Evolutionary conservation across 2,888 invertebrate species (phyloP).

Genomic region (Heliconius erato): DNA sequence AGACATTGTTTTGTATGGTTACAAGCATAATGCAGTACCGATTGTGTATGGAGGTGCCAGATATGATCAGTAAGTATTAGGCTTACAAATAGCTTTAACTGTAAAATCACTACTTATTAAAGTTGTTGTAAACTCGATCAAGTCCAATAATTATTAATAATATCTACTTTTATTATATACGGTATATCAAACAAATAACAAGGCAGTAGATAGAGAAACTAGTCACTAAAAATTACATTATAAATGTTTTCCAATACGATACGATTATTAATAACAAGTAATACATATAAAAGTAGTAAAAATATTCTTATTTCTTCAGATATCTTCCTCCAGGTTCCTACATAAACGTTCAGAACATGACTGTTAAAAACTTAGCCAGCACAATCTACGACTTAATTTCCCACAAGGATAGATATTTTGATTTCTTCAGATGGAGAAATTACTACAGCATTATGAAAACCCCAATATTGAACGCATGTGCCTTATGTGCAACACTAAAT

Average conservation of each 20-base stretch:
- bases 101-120: too few species aligned
- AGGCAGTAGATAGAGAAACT: too few species aligned
- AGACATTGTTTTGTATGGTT: constrained; percentile 81
- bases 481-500: constrained; percentile 65
- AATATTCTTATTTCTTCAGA: constrained; percentile 53
- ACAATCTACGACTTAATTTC: constrained; percentile 62
- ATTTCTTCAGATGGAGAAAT: constrained; percentile 71
- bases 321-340: constrained; percentile 68
- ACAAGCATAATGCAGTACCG: constrained; percentile 87
- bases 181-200: too few species aligned
- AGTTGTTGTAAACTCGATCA: too few species aligned
- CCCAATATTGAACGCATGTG: constrained; percentile 62
- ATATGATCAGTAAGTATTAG: constrained; percentile 80
- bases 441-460: constrained; percentile 63
- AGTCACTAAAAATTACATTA: too few species aligned
- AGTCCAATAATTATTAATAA: too few species aligned
- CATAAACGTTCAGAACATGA: constrained; percentile 60
- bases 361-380: constrained; percentile 60
- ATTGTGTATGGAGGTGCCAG: constrained; percentile 88
- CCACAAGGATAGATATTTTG: constrained; percentile 61
- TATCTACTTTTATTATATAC: too few species aligned
- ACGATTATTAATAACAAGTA: too few species aligned
- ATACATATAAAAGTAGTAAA: neutral
- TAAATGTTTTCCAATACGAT: too few species aligned
- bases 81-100: neutral